Evolutionary conservation across 1,140 invertebrate genomes (phyloP).

Genomic region (Bradysia coprophila): DNA sequence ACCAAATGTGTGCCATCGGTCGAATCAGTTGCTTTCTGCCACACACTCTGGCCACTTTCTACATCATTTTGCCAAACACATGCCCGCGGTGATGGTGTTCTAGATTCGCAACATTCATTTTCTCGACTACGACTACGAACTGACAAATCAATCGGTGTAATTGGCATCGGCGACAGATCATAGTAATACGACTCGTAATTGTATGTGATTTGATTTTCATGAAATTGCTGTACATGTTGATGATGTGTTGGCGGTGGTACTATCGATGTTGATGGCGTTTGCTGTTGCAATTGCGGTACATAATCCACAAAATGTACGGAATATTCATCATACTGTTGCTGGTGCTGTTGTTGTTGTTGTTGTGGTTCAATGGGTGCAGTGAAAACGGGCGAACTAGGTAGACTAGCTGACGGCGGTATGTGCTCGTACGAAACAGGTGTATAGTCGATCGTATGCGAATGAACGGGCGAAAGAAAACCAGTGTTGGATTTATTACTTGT

Average conservation of each 20-base stretch:
- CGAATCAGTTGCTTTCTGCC: too few species aligned
- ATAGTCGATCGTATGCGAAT: background rate
- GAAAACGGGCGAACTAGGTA: background rate
- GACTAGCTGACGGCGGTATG: background rate
- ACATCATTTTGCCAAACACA: background rate
- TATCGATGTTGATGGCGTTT: too few species aligned
- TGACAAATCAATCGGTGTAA: background rate
- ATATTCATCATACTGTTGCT: background rate
- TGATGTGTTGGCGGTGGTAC: too few species aligned
- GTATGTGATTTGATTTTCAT: background rate
- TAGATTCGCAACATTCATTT: background rate
- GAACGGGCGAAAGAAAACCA: background rate
- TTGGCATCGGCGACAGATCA: background rate
- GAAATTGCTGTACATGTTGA: too few species aligned
- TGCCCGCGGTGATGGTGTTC: background rate
- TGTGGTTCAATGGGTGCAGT: background rate
- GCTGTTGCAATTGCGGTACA: too few species aligned
- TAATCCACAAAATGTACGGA: too few species aligned
- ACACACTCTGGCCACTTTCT: too few species aligned
- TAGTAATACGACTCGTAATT: background rate
- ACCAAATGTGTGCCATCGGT: background rate
- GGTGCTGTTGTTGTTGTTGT: background rate
- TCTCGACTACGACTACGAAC: background rate
- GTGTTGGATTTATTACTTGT: background rate
- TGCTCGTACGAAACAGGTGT: background rate